These are phyloP conservation scores for Mythimna lalbum DNA, from an alignment of 2,888 invertebrate genomes.

Conservation along the genomic window DNA sequence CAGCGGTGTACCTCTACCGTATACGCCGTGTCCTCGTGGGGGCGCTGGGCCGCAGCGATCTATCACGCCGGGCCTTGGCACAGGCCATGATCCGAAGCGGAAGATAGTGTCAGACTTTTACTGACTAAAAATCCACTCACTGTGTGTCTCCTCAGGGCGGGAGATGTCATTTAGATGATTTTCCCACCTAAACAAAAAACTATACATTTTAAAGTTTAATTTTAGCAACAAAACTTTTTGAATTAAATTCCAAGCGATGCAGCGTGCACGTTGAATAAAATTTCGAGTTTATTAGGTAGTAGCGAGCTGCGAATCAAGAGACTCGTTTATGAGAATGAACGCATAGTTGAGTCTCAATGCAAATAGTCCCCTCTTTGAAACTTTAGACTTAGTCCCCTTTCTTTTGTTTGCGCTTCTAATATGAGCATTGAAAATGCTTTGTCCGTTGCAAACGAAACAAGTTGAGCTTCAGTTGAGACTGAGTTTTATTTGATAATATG, in stretches of 20 bases:
- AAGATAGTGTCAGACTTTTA: too few relatives aligned
- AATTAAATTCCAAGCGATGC: constrained; percentile 27
- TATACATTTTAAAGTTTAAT: constrained; percentile 13
- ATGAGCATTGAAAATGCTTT: constrained; percentile 53
- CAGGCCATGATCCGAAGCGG: too few relatives aligned
- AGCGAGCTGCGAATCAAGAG: constrained; percentile 31
- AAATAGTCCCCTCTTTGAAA: constrained; percentile 46
- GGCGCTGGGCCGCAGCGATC: too few relatives aligned
- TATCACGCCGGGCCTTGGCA: too few relatives aligned
- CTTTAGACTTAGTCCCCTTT: constrained; percentile 33
- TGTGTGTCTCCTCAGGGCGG: too few relatives aligned
- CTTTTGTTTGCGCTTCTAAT: constrained; percentile 50
- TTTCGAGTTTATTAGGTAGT: constrained; percentile 44
- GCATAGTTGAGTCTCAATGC: constrained; percentile 48
- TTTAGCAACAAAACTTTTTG: constrained; percentile 24
- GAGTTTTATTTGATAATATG: constrained; percentile 47
- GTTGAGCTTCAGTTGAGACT: constrained; percentile 38
- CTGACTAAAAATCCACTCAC: too few relatives aligned
- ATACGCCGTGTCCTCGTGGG: too few relatives aligned
- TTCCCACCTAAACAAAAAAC: too few relatives aligned
- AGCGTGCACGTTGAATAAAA: constrained; percentile 29
- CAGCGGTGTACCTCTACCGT: too few relatives aligned
- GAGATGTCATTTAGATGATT: too few relatives aligned
- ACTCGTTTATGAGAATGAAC: constrained; percentile 53
- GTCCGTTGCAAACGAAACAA: constrained; percentile 45